Evolutionary conservation across 2,797 vertebrate species (phyloP), one percentile per base, ranked within the genome.

Genomic region (Hoplostethus atlanticus): DNA sequence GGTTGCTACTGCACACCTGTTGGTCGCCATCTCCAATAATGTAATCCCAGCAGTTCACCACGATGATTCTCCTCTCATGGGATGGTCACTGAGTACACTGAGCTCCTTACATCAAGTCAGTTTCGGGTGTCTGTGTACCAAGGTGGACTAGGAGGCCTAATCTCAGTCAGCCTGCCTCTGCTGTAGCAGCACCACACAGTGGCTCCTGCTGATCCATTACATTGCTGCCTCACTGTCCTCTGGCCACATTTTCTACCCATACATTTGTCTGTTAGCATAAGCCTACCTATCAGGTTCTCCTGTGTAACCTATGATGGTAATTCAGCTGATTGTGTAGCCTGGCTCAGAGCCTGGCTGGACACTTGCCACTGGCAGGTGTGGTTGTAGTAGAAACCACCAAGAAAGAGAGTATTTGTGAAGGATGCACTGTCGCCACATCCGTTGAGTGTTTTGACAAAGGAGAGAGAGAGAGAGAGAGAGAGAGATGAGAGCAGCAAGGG

Each of bases 381-480:
- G n/a, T 66, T 65, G 42, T 75, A 47, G 64, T 68, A 84, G 63
- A 78, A 87, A 78, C 78, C 78, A 85, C 78, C 70, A 44, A 51
- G 47, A 76, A 47, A 81, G 65, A 84, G 77, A 46, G n/a, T 83
- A 75, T 86, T 84, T 88, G 83, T 86, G 73, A 83, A 87, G 75
- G 80, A 73, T 86, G 71, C 21, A 46, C 77, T 89, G 88, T 87
- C 62, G 84, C 90, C 87, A 91, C 88, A 91, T 92, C 90, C 86
- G 87, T 80, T 87, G 55, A 81, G 78, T 90, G 89, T 92, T 92
- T 90, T 90, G 81, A 91, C 85, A 86, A 91, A 84, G 86, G 81
- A 59, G 85, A 86, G 81, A 90, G 75, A 84, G 64, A 13, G 4
- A n/a, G n/a, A 79, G 65, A 75, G 73, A 86, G 81, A 90, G 21